Evolutionary conservation across 2,113 vertebrate species (phyloP).

Genomic region (Tragelaphus buxtoni): DNA sequence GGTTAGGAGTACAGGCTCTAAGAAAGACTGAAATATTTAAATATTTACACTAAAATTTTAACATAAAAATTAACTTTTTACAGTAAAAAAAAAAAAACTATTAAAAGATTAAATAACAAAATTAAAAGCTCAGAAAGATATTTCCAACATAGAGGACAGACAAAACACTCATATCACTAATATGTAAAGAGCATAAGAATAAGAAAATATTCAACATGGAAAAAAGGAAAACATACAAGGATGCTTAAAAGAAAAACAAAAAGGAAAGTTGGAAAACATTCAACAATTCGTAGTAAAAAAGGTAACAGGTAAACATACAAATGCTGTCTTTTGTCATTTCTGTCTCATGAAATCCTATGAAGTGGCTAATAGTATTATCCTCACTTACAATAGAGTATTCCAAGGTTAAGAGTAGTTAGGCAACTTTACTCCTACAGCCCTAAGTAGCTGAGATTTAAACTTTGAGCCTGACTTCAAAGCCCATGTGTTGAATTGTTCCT

Average conservation of each 20-base stretch:
- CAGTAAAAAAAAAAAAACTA: not conserved
- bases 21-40: not conserved
- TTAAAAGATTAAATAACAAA: not conserved
- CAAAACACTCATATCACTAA: not conserved
- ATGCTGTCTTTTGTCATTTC: not conserved
- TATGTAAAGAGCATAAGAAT: not conserved
- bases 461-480: not conserved
- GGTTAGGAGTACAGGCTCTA: not conserved
- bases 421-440: not conserved
- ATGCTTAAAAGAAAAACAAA: not conserved
- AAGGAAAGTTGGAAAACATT: not conserved
- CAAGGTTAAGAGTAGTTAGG: not conserved
- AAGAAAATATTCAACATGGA: not conserved
- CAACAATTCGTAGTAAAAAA: not conserved
- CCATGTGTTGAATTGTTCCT: not conserved
- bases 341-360: not conserved
- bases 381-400: not conserved
- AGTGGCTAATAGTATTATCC: not conserved
- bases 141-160: not conserved
- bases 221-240: not conserved
- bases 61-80: not conserved
- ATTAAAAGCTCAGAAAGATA: constrained; percentile 13
- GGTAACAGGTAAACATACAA: not conserved
- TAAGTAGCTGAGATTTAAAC: not conserved
- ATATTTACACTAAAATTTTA: not conserved